Percentiles rank a stretch among this genome's conserved stretches.
These are phyloP conservation scores for Hesperophylax magnus DNA, from an alignment of 1,140 invertebrate genomes.

Conservation along the genomic window DNA sequence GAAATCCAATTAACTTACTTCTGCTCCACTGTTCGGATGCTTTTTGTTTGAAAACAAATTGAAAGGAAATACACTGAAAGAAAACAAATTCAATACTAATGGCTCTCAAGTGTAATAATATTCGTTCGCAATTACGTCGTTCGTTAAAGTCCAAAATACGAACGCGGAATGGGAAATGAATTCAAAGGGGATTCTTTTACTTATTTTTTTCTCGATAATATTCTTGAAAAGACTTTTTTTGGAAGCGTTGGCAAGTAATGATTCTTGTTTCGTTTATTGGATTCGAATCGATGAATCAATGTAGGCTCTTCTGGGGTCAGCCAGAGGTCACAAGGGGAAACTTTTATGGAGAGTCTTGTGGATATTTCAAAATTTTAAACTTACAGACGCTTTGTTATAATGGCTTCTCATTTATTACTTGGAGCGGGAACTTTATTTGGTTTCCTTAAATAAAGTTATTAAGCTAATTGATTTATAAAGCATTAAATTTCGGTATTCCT, in stretches of 20 bases:
- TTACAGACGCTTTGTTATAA: too few relatives aligned
- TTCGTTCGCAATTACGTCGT: slow-evolving; percentile 32
- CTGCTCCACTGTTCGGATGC: slow-evolving; percentile 33
- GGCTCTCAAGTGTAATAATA: slow-evolving; percentile 29
- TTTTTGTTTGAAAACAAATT: slow-evolving; percentile 34
- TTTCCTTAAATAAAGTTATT: too few relatives aligned
- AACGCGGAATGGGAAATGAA: slow-evolving; percentile 7
- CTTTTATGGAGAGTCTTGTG: too few relatives aligned
- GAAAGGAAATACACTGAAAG: slow-evolving; percentile 36
- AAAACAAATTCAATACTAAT: slow-evolving; percentile 41
- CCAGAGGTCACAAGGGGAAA: too few relatives aligned
- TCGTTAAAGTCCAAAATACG: slow-evolving; percentile 32
- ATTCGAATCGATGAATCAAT: slow-evolving; percentile 15
- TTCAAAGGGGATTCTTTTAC: neutral
- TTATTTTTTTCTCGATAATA: slow-evolving; percentile 18
- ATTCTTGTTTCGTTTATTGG: slow-evolving; percentile 14
- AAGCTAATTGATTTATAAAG: too few relatives aligned
- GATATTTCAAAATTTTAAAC: too few relatives aligned
- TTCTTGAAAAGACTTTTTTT: slow-evolving; percentile 10
- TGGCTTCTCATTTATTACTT: too few relatives aligned
- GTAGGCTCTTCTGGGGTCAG: neutral
- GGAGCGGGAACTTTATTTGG: too few relatives aligned
- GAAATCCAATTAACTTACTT: slow-evolving; percentile 38
- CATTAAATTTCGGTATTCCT: too few relatives aligned
- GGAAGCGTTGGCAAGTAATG: neutral